phyloP scores from a whole-genome alignment of 2,797 vertebrate species.

The Chelonia mydas region DNA sequence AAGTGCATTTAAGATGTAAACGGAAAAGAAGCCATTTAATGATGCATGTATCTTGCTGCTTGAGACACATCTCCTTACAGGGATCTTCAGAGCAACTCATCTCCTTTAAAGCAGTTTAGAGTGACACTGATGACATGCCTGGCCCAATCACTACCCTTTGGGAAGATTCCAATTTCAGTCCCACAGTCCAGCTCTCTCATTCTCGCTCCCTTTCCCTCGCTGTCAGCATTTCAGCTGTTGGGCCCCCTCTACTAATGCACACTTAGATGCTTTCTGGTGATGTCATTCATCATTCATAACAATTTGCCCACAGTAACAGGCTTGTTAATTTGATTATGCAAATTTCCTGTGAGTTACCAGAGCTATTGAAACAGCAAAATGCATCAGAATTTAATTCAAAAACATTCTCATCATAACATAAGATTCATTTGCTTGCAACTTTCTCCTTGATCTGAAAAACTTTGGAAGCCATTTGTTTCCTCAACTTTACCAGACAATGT shows the following conservation, averaged over 20 bases:
- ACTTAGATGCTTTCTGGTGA: not conserved
- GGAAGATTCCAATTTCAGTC: not conserved
- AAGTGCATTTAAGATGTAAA: not conserved
- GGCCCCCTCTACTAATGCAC: fast-evolving
- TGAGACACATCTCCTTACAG: fast-evolving
- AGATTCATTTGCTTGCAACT: not conserved
- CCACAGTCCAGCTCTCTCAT: fast-evolving
- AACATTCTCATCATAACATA: not conserved
- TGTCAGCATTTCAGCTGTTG: fast-evolving
- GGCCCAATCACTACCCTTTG: not conserved
- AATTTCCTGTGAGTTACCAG: not conserved
- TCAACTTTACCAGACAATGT: not conserved
- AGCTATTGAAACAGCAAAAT: not conserved
- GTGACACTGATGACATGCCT: not conserved
- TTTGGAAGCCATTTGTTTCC: not conserved
- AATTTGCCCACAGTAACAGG: not conserved
- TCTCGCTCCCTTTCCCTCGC: not conserved
- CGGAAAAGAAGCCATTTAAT: not conserved
- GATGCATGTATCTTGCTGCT: not conserved
- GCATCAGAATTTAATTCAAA: not conserved
- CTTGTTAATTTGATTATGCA: not conserved
- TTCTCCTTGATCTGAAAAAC: not conserved
- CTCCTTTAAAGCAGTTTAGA: not conserved
- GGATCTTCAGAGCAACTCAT: not conserved
- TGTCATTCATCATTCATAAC: not conserved